A percentile compares a stretch with the other conserved stretches of the same genome.
Conservation (phyloP, 92 coral and sea anemone species). For the Palythoa grandiflora region DNA sequence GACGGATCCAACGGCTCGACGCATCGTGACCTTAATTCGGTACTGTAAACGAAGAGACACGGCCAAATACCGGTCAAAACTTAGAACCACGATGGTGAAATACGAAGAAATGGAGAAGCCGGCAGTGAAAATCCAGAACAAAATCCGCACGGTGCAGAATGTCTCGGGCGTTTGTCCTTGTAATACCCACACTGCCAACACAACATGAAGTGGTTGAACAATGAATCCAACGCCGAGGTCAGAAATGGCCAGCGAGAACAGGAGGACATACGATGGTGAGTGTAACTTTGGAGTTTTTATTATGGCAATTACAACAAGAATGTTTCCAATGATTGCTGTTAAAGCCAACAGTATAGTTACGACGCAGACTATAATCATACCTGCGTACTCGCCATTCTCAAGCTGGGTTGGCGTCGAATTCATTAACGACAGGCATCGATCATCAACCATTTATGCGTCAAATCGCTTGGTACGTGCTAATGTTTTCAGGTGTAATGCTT, state of each 20-base stretch:
- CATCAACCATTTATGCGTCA: background rate
- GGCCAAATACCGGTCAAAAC: slow-evolving; percentile 19
- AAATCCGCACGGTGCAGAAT: slow-evolving; percentile 1
- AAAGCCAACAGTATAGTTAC: background rate
- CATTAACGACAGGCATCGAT: background rate
- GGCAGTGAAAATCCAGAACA: slow-evolving; percentile 19
- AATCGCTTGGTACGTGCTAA: background rate
- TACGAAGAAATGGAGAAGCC: slow-evolving; percentile 13
- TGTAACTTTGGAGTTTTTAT: slow-evolving; percentile 27
- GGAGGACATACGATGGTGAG: slow-evolving; percentile 23
- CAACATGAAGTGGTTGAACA: slow-evolving; percentile 17
- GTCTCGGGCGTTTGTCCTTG: background rate
- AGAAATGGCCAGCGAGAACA: slow-evolving; percentile 23
- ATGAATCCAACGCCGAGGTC: slow-evolving; percentile 22
- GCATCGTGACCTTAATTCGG: slow-evolving; percentile 7
- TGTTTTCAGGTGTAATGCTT: background rate
- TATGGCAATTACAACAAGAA: slow-evolving; percentile 1
- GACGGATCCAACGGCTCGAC: slow-evolving; percentile 2
- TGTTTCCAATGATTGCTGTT: slow-evolving; percentile 22
- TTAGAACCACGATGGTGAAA: background rate
- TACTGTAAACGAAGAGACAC: slow-evolving; percentile 10
- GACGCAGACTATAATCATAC: slow-evolving; percentile 5
- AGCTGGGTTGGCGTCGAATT: background rate
- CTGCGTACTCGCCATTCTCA: background rate
- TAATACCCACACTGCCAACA: background rate